Base-by-base conservation (phyloP, 1,140 invertebrate species). In the Drosophila pseudoananassae region DNA sequence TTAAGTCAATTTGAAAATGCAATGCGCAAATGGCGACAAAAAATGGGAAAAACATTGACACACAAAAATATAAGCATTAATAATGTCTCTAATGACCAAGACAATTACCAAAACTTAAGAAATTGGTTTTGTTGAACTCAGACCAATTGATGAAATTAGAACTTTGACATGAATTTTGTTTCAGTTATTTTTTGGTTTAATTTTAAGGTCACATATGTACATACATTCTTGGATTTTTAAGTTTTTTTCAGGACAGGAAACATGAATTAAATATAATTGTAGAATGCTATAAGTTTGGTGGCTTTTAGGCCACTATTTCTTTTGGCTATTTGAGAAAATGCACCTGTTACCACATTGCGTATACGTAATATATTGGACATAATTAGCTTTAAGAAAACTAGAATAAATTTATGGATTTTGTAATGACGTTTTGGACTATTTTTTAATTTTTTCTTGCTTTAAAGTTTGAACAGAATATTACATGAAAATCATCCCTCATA, bases 1-100 rank as follows among this genome's bases (percentile, higher is more conserved):
- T 85, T 87, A 87, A 82, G 40, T 78, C 58, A 71, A 75, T 78
- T 78, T 75, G 45, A 52, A 77, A 74, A 74, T 81, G 81, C 81
- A 87, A 25, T 74, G 82, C 78, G 78, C 74, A 87, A 64, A 71
- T 82, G 74, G 38, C 50, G 15, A 14, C 73, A 52, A 66, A 60
- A 50, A 50, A 61, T 9, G 8, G 15, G 23, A 49, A 78, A 63
- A 43, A 38, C 36, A 27, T 15, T 29, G 63, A 50, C 49, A 69
- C 17, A 36, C 33, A 36, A 36, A 51, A 38, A 47, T 20, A 10
- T 49, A 47, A 29, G 59, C 17, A 40, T 36, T 64, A 59, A 43
- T 58, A 23, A 17, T 57, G 17, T 33, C 43, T 25, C 50, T 74
- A 85, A 84, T 85, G 73, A 80, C 61, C 54, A 50, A 61, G 61